These are phyloP conservation scores for Physeter macrocephalus DNA, from an alignment of 2,113 vertebrate species.

Conservation along the genomic window DNA sequence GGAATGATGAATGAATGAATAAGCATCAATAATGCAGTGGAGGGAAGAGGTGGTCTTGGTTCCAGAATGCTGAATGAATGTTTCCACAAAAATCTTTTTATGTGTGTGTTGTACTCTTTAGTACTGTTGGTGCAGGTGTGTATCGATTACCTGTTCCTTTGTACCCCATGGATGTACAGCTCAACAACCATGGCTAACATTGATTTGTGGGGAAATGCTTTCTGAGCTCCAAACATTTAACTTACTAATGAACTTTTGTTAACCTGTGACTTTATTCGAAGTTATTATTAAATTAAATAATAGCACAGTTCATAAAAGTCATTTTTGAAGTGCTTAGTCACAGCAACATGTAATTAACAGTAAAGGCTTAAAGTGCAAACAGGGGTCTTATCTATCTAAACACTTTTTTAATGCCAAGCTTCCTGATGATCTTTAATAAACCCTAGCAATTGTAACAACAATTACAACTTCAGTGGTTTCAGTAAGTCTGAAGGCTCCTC, in stretches of 20 bases:
- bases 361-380: constrained; percentile 55
- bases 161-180: neutral
- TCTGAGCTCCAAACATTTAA: constrained; percentile 49
- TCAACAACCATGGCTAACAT: neutral
- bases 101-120: neutral
- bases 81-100: neutral
- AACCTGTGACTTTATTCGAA: constrained; percentile 61
- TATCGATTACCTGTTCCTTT: neutral
- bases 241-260: constrained; percentile 63
- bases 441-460: constrained; percentile 45
- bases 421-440: constrained; percentile 58
- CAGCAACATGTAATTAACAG: constrained; percentile 66
- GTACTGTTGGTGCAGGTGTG: neutral
- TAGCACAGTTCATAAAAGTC: constrained; percentile 60
- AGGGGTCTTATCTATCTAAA: constrained; percentile 53
- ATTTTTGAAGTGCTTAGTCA: constrained; percentile 58
- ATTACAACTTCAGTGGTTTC: constrained; percentile 51
- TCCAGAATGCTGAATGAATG: neutral
- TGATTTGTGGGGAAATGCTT: neutral
- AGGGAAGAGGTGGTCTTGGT: neutral
- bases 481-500: constrained; percentile 16
- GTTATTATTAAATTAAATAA: constrained; percentile 64
- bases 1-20: neutral
- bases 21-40: neutral
- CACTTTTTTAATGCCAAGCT: constrained; percentile 29